Conservation (phyloP, 2,888 invertebrate species). For the Dichetophora obliterata region DNA sequence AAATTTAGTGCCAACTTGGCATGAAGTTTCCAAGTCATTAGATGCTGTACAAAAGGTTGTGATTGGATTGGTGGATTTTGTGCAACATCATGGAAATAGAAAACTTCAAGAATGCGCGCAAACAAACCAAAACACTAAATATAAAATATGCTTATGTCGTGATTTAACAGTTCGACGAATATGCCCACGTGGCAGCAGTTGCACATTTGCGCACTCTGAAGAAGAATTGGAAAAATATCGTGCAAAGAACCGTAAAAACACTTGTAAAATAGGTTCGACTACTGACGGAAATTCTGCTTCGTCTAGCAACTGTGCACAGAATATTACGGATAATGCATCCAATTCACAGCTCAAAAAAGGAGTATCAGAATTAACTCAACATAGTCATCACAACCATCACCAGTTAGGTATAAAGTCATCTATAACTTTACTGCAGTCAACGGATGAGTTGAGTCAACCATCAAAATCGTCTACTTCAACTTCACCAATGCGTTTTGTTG, state of each 20-base stretch:
- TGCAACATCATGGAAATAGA: slow-evolving; percentile 80
- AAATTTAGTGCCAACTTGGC: slow-evolving; percentile 75
- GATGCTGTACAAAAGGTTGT: slow-evolving; percentile 81
- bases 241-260: slow-evolving; percentile 76
- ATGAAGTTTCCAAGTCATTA: slow-evolving; percentile 76
- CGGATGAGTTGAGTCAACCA: slow-evolving; percentile 38
- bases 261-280: slow-evolving; percentile 46
- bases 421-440: slow-evolving; percentile 31
- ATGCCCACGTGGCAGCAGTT: slow-evolving; percentile 88
- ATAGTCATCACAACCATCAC: slow-evolving; percentile 36
- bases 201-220: slow-evolving; percentile 93
- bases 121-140: slow-evolving; percentile 77
- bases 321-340: slow-evolving; percentile 10
- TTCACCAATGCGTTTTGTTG: slow-evolving; percentile 56
- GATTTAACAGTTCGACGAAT: slow-evolving; percentile 83
- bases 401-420: slow-evolving; percentile 36
- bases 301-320: slow-evolving; percentile 21
- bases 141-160: slow-evolving; percentile 92
- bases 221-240: slow-evolving; percentile 88
- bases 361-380: slow-evolving; percentile 31
- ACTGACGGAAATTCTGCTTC: slow-evolving; percentile 47
- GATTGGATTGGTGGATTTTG: slow-evolving; percentile 82
- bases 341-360: neutral
- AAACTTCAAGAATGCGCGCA: slow-evolving; percentile 74
- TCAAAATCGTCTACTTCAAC: slow-evolving; percentile 50